Base-by-base conservation (phyloP, 2,888 invertebrate genomes). In the Neuroscelio doddi region DNA sequence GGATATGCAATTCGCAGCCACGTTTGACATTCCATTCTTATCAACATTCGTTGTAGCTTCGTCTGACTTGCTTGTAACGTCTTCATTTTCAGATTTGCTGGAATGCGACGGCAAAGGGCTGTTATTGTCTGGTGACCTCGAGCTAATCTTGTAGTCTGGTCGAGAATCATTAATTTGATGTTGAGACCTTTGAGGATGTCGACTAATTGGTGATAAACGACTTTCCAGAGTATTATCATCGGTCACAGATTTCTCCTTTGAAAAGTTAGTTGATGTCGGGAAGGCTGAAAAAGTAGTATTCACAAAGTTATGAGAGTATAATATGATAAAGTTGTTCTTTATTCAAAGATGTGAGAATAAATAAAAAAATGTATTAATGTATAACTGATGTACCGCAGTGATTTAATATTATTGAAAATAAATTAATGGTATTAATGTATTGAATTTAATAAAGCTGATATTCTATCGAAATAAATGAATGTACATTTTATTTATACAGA, bases 71-170 rank as follows among this genome's bases (percentile, higher is more conserved):
- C 39, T 17, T 16, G 52, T 10, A 7, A 53, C 64, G 27, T 80
- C 80, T 21, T 71, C 77, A 29, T 69, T 71, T 52, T 83, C 83
- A 3, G 74, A 72, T 58, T 81, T 82, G 42, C 77, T 70, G 8
- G 73, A 57, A 26, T 75, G 76, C 21, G 77, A 71, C 9, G 77
- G 73, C 45, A 74, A 52, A 15, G 78, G 79, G 61, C 79, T 81
- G 47, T 73, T 78, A 65, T 71, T 77, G 62, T 80, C 80, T 24
- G 79, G 79, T 26, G 61, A 12, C 9, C 72, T 66, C 10, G 64
- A 39, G 29, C 64, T 63, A 52, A 70, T 75, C 58, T 21, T 21
- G 21, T 21, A 21, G 8, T 38, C 17, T 10, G n/a, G n/a, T n/a
- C n/a, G n/a, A 16, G 46, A 30, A 30, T 66, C 66, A 32, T 46